phyloP scores from a whole-genome alignment of 2,113 vertebrate genomes.

The Megalops atlanticus region DNA sequence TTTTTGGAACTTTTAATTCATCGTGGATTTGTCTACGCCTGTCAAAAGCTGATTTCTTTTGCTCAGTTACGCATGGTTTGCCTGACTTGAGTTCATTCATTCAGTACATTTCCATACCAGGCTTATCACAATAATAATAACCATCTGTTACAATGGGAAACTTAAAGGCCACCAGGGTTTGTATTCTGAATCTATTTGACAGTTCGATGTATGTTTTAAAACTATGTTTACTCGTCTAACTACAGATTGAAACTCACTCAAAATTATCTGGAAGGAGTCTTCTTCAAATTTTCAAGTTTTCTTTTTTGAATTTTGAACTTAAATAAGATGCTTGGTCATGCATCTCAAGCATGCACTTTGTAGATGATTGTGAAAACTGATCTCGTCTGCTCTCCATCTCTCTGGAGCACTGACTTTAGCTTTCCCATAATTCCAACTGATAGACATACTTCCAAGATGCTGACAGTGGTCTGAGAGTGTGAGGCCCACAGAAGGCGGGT shows the following conservation, averaged over 20 bases:
- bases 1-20: constrained; percentile 25
- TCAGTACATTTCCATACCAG: not conserved
- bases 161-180: not conserved
- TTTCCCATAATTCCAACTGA: not conserved
- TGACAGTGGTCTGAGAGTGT: not conserved
- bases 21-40: constrained; percentile 7
- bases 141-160: not conserved
- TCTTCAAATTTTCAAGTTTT: too few relatives aligned
- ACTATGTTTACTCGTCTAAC: not conserved
- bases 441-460: not conserved
- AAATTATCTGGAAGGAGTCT: not conserved
- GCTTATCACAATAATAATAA: not conserved
- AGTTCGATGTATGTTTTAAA: not conserved
- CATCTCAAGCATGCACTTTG: too few relatives aligned
- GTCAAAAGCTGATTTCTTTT: not conserved
- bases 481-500: not conserved
- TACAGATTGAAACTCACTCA: not conserved
- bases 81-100: too few relatives aligned
- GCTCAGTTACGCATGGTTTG: not conserved
- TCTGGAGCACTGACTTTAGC: not conserved
- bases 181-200: not conserved
- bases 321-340: too few relatives aligned
- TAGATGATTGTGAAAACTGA: not conserved
- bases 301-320: too few relatives aligned
- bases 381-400: not conserved